phyloP scores from a whole-genome alignment of 2,113 vertebrate genomes.

The Xenopus tropicalis region DNA sequence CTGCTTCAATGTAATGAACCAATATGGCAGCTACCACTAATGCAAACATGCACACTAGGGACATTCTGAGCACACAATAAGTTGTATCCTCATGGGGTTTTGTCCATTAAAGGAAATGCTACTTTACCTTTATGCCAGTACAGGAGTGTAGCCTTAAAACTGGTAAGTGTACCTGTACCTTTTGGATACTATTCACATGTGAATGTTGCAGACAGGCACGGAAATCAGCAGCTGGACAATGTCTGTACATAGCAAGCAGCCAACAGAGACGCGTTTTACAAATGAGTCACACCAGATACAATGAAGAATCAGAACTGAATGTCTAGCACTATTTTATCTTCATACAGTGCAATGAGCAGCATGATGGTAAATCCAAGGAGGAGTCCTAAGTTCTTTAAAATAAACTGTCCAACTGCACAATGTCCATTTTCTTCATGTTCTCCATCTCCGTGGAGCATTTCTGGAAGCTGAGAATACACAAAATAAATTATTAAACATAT shows the following conservation, averaged over 20 bases:
- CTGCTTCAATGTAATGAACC: too few species aligned
- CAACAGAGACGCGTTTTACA: constrained; percentile 55
- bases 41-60: too few species aligned
- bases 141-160: too few species aligned
- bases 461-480: constrained; percentile 76
- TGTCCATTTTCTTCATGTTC: constrained; percentile 90
- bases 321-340: constrained; percentile 90
- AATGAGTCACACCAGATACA: constrained; percentile 49
- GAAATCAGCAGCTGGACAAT: constrained; percentile 47
- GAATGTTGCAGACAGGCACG: constrained; percentile 54
- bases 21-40: too few species aligned
- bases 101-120: too few species aligned
- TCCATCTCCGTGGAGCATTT: constrained; percentile 94
- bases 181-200: constrained; percentile 34
- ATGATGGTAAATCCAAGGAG: constrained; percentile 91
- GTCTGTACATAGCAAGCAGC: constrained; percentile 55
- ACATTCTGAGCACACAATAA: too few species aligned
- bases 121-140: too few species aligned
- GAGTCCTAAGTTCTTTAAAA: constrained; percentile 91
- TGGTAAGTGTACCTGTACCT: background rate
- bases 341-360: constrained; percentile 96
- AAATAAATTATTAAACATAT: background rate
- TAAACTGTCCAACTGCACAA: constrained; percentile 86
- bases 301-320: constrained; percentile 77
- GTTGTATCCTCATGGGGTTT: too few species aligned